phyloP scores from a whole-genome alignment of 2,888 invertebrate species.

The Heliconius cydno region DNA sequence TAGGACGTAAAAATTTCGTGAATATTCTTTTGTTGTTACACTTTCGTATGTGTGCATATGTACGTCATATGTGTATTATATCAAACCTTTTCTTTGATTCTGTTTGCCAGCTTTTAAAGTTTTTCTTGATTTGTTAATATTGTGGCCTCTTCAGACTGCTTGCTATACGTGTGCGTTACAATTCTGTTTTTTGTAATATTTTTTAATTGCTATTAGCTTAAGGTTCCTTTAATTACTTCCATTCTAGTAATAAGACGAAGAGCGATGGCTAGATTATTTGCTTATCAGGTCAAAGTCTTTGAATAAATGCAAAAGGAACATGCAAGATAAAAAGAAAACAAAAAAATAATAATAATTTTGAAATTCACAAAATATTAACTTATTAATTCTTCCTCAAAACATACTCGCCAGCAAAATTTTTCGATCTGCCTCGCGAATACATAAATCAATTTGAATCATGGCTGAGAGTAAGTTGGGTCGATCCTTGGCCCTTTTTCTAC shows the following conservation, averaged over 20 bases:
- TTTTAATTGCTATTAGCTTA: neutral
- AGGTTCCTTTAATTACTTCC: too few relatives aligned
- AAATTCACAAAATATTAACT: neutral
- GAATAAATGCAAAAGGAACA: neutral
- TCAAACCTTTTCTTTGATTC: neutral
- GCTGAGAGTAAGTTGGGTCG: slow-evolving; percentile 66
- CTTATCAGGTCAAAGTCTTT: neutral
- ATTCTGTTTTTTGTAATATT: neutral
- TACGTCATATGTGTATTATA: neutral
- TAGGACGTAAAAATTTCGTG: neutral
- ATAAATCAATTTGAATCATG: slow-evolving; percentile 81
- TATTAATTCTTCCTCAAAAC: slow-evolving; percentile 35
- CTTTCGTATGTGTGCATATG: neutral
- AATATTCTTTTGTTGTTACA: neutral
- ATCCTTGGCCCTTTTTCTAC: slow-evolving; percentile 73
- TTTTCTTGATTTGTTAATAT: neutral
- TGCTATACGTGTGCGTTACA: neutral
- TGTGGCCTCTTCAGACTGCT: too few relatives aligned
- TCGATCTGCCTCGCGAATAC: slow-evolving; percentile 67
- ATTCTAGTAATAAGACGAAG: neutral
- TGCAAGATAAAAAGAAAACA: neutral
- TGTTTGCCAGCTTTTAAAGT: neutral
- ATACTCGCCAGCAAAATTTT: slow-evolving; percentile 56
- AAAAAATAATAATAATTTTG: neutral
- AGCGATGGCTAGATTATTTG: neutral